Percentiles rank a stretch among this genome's conserved stretches.
phyloP scores from a whole-genome alignment of 92 coral and sea anemone genomes.

The Porites divaricata region DNA sequence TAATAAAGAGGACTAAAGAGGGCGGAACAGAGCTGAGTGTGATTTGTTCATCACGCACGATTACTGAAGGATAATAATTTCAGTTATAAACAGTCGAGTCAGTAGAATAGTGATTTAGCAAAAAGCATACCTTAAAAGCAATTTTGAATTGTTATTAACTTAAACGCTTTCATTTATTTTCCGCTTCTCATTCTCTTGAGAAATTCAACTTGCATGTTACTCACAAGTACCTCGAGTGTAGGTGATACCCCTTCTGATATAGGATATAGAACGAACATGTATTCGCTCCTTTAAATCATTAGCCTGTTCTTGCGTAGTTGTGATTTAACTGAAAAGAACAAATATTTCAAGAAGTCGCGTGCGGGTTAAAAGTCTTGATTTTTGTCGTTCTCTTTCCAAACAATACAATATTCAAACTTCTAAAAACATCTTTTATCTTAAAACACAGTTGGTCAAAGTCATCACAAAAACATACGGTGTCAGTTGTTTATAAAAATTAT shows the following conservation, averaged over 20 bases:
- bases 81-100: too few species aligned
- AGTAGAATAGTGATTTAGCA: neutral
- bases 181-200: neutral
- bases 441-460: neutral
- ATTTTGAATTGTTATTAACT: neutral
- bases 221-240: neutral
- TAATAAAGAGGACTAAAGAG: neutral
- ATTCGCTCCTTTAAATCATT: neutral
- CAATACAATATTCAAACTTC: neutral
- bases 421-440: neutral
- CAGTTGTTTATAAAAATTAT: neutral
- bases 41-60: neutral
- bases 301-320: neutral
- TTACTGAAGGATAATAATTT: too few species aligned
- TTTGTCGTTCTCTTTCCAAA: neutral
- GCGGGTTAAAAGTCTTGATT: neutral
- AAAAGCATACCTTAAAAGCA: neutral
- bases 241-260: neutral
- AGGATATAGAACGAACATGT: neutral
- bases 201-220: neutral
- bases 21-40: neutral
- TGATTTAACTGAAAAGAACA: neutral
- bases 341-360: conserved; percentile 9
- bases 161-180: neutral
- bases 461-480: neutral